Evolutionary conservation across 2,113 vertebrate genomes (phyloP).

Genomic region (Notarius quadriscutis): DNA sequence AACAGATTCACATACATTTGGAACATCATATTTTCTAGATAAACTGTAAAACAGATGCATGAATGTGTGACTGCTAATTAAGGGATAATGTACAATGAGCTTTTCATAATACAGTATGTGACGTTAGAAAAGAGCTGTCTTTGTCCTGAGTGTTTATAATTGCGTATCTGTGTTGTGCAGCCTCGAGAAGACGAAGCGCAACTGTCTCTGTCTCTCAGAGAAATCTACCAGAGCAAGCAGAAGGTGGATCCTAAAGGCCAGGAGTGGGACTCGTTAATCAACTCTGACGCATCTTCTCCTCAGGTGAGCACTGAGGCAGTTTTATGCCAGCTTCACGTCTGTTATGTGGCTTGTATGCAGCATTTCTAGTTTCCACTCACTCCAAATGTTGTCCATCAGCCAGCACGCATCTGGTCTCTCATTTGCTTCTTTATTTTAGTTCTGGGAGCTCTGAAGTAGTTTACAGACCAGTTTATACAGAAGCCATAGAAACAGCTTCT

Average conservation of each 20-base stretch:
- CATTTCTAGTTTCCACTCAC: not conserved
- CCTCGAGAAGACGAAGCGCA: slow-evolving; percentile 67
- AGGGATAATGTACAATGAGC: no score
- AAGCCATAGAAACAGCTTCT: not conserved
- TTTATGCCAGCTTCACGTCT: not conserved
- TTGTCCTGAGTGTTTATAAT: not conserved
- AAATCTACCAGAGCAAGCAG: slow-evolving; percentile 87
- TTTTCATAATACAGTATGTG: not conserved
- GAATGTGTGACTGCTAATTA: no score
- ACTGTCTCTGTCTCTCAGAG: slow-evolving; percentile 78
- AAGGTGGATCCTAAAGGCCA: slow-evolving; percentile 70
- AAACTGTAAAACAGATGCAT: no score
- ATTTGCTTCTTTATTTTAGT: not conserved
- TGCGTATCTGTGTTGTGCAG: slow-evolving; percentile 55
- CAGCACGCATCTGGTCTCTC: not conserved
- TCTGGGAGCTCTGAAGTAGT: not conserved
- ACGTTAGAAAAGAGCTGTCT: not conserved
- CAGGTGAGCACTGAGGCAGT: slow-evolving; percentile 72
- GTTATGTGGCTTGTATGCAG: not conserved
- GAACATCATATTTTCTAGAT: not conserved
- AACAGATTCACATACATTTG: not conserved
- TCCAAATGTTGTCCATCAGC: not conserved
- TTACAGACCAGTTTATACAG: not conserved
- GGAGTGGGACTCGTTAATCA: slow-evolving; percentile 71
- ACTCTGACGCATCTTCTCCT: slow-evolving; percentile 72